phyloP scores from a whole-genome alignment of 2,113 vertebrate genomes.

The Antechinus flavipes region DNA sequence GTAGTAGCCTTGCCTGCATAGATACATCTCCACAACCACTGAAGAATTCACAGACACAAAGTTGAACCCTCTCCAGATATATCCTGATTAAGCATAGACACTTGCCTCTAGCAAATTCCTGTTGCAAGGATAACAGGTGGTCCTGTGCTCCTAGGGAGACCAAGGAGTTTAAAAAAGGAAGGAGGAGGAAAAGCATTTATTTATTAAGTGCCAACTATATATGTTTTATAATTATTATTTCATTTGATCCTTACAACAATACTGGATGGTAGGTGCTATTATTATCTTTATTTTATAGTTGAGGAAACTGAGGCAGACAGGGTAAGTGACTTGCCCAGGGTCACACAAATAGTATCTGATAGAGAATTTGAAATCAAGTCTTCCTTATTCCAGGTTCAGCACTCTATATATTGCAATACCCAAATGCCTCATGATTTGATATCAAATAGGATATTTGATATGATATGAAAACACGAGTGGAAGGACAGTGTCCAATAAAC shows the following conservation, averaged over 20 bases:
- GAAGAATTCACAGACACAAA: neutral
- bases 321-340: neutral
- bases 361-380: neutral
- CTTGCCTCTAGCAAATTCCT: neutral
- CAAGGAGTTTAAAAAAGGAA: neutral
- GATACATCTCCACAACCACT: neutral
- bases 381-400: neutral
- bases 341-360: neutral
- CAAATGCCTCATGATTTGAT: neutral
- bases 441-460: neutral
- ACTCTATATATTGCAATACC: neutral
- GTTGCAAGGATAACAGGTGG: neutral
- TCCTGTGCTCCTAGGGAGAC: neutral
- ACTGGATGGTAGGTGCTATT: neutral
- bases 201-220: neutral
- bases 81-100: neutral
- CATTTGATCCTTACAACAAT: neutral
- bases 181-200: neutral
- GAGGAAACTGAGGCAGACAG: neutral
- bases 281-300: neutral
- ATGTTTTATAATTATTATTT: neutral
- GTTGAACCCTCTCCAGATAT: neutral
- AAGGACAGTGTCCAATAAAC: neutral
- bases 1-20: neutral
- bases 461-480: neutral